Base-by-base conservation (phyloP, 1,140 invertebrate species). In the Bacillus rossius region DNA sequence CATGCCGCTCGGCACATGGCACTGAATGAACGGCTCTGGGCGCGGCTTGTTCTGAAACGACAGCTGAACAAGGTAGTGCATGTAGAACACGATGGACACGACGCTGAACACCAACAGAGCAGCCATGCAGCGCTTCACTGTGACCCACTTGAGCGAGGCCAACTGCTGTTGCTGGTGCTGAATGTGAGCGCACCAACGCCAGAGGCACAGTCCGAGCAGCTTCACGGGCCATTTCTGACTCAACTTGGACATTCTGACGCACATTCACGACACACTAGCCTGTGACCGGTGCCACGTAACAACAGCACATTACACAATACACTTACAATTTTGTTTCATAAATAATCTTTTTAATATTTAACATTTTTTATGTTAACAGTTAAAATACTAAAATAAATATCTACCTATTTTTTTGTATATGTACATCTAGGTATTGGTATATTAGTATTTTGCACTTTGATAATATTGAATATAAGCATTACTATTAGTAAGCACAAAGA, bases 11-110 rank as follows among this genome's bases (percentile, higher is more conserved):
- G 87, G 75, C 63, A 88, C 79, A 55, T 85, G 86, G 73, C 90
- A 92, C 69, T 86, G 84, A 69, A 91, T 88, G 61, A 88, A 80
- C 50, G 88, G 87, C 65, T 88, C 84, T 8, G 89, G 89, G 61
- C 85, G 83, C 1, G 84, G 84, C 65, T 87, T 85, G 84, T 86
- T 40, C 84, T 81, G 57, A 87, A 75, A n/a, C 85, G 82, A 66
- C 78, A 82, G 66, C 81, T 85, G 70, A 4, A 80, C 79, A 62
- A 88, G 79, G 66, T 87, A 86, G 71, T 86, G 82, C 22, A 83
- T 84, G 73, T 86, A 87, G 72, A 86, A 87, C 69, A 87, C 82
- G 71, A 87, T 88, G 61, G 83, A 85, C 67, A 83, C 77, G 67
- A 86, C 69, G 63, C 84, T 85, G 61, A 87, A 75, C 64, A 84